Base-by-base conservation (phyloP, 2,888 invertebrate species). In the Amorpha juglandis region DNA sequence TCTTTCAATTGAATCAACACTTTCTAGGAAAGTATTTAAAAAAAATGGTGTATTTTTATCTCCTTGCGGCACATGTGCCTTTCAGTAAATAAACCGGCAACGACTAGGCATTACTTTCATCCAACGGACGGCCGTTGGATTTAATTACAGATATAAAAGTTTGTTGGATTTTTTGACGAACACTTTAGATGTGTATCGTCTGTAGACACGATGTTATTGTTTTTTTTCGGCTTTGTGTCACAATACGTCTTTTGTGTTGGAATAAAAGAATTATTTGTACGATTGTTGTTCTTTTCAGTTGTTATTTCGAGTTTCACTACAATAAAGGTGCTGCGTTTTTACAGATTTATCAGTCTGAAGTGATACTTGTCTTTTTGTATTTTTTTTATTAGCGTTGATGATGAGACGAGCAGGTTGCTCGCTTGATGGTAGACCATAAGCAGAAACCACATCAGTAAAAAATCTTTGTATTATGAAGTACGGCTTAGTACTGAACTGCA, bases 101-200 rank as follows among this genome's bases (percentile, higher is more conserved):
- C 52, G 52, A 14, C n/a, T 35, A 35, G 3, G 16, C 42, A 58
- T 42, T 42, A 42, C 58, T 42, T 38, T 8, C 19, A 50, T 50
- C 50, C 58, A 58, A 38, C 19, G 19, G 19, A 45, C 45, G 45
- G 53, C 33, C 35, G 14, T 53, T 50, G 51, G 48, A 47, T 63
- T 66, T 70, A 70, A 70, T 70, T 70, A 67, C 65, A 63, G 63
- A 68, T 66, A 67, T 70, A 70, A 68, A 70, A 70, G 68, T 70
- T 65, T 63, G 65, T 62, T 51, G 12, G 42, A 63, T 42, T 52
- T 62, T 50, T 62, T 62, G 55, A 62, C 38, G 58, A 58, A 58
- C 42, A 19, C 19, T 58, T 16, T 19, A 58, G 42, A 58, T 58
- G 58, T 12, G 1, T 58, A 58, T 58, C 58, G 45, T 45, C 45